Evolutionary conservation across 2,113 vertebrate genomes (phyloP).

Genomic region (Gallinago media): DNA sequence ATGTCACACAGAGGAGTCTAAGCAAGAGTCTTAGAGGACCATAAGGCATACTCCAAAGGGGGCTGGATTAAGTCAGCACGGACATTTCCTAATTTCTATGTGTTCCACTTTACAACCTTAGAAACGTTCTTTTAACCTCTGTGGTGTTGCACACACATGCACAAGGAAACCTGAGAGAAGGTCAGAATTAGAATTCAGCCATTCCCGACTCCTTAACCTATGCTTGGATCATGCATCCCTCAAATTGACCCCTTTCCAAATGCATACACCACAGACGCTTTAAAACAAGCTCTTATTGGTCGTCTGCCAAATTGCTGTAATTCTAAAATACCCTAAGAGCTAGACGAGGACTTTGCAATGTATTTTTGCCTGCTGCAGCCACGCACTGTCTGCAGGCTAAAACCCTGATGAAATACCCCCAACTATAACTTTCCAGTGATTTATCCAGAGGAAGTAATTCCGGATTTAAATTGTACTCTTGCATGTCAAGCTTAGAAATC

Average conservation of each 20-base stretch:
- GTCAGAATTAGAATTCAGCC: slow-evolving; percentile 4
- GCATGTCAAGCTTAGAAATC: not conserved
- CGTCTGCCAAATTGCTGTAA: not conserved
- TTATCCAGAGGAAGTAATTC: not conserved
- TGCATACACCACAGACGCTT: not conserved
- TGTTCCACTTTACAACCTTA: not conserved
- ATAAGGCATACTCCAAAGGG: not conserved
- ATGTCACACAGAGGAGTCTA: not conserved
- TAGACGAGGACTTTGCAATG: not conserved
- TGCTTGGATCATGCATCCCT: not conserved
- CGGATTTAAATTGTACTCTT: not conserved
- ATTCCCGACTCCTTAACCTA: not conserved
- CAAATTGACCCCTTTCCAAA: not conserved
- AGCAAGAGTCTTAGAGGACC: not conserved
- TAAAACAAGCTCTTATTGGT: slow-evolving; percentile 24
- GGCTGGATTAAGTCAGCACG: not conserved
- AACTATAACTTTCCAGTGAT: not conserved
- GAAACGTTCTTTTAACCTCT: not conserved
- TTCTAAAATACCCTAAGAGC: slow-evolving; percentile 13
- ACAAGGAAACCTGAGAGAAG: not conserved
- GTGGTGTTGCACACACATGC: rapidly evolving
- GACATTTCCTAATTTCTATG: not conserved
- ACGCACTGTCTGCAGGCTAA: not conserved
- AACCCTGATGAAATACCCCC: not conserved
- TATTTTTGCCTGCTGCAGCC: slow-evolving; percentile 59